These are phyloP conservation scores for Anastrepha obliqua DNA, from an alignment of 1,140 invertebrate species.

Conservation along the genomic window DNA sequence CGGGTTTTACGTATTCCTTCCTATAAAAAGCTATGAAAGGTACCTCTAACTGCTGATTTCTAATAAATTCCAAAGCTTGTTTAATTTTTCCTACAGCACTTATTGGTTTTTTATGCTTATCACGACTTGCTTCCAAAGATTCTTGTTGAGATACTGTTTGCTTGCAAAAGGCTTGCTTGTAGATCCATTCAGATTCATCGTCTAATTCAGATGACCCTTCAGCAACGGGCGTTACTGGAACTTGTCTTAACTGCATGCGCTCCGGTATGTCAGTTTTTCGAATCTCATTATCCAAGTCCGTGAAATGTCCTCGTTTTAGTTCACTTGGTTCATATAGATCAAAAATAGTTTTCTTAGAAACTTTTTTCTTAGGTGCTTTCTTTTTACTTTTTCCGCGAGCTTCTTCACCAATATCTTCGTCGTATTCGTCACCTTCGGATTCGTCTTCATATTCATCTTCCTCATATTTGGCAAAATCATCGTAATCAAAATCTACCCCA, in stretches of 20 bases:
- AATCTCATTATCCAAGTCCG: conserved; percentile 94
- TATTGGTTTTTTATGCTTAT: conserved; percentile 71
- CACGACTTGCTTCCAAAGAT: conserved; percentile 66
- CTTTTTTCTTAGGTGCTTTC: conserved; percentile 86
- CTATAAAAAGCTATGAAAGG: conserved; percentile 99
- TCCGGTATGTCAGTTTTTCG: conserved; percentile 92
- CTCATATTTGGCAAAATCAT: conserved; percentile 93
- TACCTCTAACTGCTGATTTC: conserved; percentile 95
- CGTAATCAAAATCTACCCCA: conserved; percentile 98
- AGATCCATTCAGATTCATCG: conserved; percentile 98
- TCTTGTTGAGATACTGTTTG: conserved; percentile 88
- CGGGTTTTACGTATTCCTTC: conserved; percentile 97
- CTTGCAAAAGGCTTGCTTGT: conserved; percentile 93
- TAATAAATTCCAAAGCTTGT: conserved; percentile 96
- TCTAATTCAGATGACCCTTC: conserved; percentile 92
- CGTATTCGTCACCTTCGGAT: conserved; percentile 85
- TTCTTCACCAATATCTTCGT: conserved; percentile 82
- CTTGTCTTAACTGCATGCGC: conserved; percentile 91
- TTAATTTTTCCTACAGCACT: conserved; percentile 89
- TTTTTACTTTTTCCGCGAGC: conserved; percentile 77
- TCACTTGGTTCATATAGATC: conserved; percentile 98
- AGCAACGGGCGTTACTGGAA: conserved; percentile 88
- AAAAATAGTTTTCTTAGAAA: conserved; percentile 92
- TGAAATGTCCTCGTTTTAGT: conserved; percentile 96
- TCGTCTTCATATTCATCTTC: conserved; percentile 92